Percentiles rank a stretch among this genome's conserved stretches.
These are phyloP conservation scores for Drosophila paracracens DNA, from an alignment of 2,888 invertebrate genomes.

Conservation along the genomic window DNA sequence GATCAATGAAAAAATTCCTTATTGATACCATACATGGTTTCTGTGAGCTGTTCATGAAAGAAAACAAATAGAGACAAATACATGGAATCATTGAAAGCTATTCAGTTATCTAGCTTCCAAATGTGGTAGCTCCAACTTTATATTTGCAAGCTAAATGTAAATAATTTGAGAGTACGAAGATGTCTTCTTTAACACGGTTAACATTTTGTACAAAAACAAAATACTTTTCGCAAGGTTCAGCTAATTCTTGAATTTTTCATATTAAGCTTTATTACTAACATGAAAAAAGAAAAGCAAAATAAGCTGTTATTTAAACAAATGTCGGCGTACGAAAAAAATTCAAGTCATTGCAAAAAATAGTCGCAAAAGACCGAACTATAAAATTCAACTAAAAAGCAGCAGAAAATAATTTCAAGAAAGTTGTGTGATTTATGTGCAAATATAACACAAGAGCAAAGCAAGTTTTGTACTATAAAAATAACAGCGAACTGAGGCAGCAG, in stretches of 20 bases:
- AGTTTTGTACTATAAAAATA: conserved; percentile 54
- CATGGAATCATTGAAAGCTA: background rate
- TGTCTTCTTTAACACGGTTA: background rate
- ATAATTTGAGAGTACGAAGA: background rate
- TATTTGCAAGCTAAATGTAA: background rate
- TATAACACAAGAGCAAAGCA: conserved; percentile 64
- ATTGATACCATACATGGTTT: conserved; percentile 1
- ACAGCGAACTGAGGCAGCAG: conserved; percentile 1
- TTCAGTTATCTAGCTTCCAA: background rate
- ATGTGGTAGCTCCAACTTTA: background rate
- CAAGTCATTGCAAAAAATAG: conserved; percentile 19
- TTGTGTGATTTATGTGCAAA: conserved; percentile 78
- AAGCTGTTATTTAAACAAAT: background rate
- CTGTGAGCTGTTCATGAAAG: background rate
- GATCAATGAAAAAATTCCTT: background rate
- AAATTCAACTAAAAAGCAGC: conserved; percentile 41
- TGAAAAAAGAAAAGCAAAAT: background rate
- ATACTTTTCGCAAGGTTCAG: background rate
- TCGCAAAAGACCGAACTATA: conserved; percentile 29
- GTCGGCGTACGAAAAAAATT: background rate
- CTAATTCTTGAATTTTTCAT: background rate
- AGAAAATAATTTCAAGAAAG: conserved; percentile 68
- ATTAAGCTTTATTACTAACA: background rate
- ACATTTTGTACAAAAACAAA: background rate
- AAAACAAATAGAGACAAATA: background rate